Evolutionary conservation across 2,888 invertebrate genomes (phyloP).

Genomic region (Pseudococcus viburni): DNA sequence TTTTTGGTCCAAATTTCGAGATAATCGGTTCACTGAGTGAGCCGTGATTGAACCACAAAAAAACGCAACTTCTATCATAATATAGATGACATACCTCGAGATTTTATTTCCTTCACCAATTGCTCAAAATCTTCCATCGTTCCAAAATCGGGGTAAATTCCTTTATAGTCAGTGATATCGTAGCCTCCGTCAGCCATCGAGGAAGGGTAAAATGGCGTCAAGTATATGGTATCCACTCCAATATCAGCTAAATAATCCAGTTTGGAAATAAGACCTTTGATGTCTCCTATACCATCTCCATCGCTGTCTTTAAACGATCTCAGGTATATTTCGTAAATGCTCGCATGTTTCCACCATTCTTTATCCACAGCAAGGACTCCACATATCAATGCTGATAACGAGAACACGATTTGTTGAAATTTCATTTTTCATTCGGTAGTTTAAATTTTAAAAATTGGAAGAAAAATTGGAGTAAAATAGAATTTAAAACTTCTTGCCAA

Average conservation of each 20-base stretch:
- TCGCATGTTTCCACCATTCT: slow-evolving; percentile 5
- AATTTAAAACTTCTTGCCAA: too few relatives aligned
- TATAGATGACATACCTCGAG: slow-evolving; percentile 69
- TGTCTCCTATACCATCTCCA: slow-evolving; percentile 34
- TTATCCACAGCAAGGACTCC: not conserved
- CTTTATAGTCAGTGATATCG: slow-evolving; percentile 76
- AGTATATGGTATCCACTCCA: slow-evolving; percentile 73
- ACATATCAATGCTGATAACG: not conserved
- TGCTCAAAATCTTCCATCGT: slow-evolving; percentile 75
- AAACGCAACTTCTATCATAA: too few relatives aligned
- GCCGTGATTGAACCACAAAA: too few relatives aligned
- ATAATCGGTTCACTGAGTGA: too few relatives aligned
- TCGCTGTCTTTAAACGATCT: slow-evolving; percentile 24
- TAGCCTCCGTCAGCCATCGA: slow-evolving; percentile 79
- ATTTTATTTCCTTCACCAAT: slow-evolving; percentile 71
- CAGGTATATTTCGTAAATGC: slow-evolving; percentile 19
- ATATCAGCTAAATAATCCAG: not conserved
- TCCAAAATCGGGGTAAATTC: slow-evolving; percentile 76
- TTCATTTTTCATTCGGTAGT: not conserved
- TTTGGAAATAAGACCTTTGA: not conserved
- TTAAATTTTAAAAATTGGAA: too few relatives aligned
- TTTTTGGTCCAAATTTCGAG: too few relatives aligned
- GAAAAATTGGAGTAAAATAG: too few relatives aligned
- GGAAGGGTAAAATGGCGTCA: slow-evolving; percentile 81
- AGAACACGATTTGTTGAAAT: not conserved